Conservation (phyloP, 2,888 invertebrate species). For the Spilosoma lubricipeda region DNA sequence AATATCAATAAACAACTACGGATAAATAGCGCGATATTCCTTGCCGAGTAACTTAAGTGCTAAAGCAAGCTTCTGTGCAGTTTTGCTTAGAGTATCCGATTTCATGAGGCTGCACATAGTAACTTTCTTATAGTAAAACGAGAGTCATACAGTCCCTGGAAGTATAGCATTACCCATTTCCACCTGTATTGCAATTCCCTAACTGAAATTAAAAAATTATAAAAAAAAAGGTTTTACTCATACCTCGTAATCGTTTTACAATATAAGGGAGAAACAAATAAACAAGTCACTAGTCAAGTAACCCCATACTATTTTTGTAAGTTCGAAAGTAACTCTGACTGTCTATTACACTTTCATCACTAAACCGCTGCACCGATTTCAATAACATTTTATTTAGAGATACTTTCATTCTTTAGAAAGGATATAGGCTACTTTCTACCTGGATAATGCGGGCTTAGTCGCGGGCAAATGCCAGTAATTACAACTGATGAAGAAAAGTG, state of each 20-base stretch:
- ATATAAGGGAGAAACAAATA: no score
- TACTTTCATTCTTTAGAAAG: no score
- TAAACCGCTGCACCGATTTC: no score
- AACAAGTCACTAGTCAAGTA: no score
- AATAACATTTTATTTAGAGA: no score
- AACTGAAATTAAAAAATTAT: neutral
- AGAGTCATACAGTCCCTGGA: neutral
- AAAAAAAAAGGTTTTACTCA: neutral
- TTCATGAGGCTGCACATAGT: neutral
- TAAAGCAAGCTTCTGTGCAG: conserved; percentile 45
- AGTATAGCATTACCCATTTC: neutral
- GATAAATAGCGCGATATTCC: conserved; percentile 67
- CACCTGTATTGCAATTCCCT: neutral
- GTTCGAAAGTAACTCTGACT: no score
- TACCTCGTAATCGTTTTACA: neutral
- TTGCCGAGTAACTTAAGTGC: conserved; percentile 63
- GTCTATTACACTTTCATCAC: no score
- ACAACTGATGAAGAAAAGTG: neutral
- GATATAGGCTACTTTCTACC: no score
- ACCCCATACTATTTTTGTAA: no score
- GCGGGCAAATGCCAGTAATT: no score
- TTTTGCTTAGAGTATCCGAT: conserved; percentile 53
- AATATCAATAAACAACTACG: conserved; percentile 70
- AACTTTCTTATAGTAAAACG: neutral
- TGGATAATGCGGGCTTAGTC: no score